Base-by-base conservation (phyloP, 2,113 vertebrate genomes). In the Hippolais icterina region DNA sequence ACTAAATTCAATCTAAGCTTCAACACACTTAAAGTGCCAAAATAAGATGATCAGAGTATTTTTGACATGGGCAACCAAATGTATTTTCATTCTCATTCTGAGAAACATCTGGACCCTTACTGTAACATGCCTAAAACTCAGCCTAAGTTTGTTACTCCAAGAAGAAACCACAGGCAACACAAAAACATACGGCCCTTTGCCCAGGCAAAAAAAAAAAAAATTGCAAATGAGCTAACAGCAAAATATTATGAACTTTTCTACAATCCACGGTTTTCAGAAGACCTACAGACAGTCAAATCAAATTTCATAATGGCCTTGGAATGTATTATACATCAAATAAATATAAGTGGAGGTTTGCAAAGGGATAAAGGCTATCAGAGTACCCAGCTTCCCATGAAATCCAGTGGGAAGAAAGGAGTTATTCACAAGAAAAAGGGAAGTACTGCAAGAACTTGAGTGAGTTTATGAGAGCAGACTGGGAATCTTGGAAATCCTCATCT, bases 161-260 rank as follows among this genome's bases (percentile, higher is more conserved):
- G 74, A 21, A 35, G 71, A 95, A 94, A 89, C 68, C 54, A 91
- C 83, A 77, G 11, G n/a, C 66, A 86, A 80, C 80, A 57, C 15
- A 83, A 83, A 56, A 86, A 25, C 19, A 42, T 3, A n/a, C 8
- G 5, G 18, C 29, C 46, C 29, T 66, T 50, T 24, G 29, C 29
- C 64, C 27, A 74, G 52, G 25, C 31, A 69, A 84, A 80, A 81
- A 50, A 39, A 39, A 39, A 39, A 39, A 65, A 69, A 63, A 33
- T 2, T 35, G 13, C 11, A 60, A 66, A 22, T 18, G 21, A 66
- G 23, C 52, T 42, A 56, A 44, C 11, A 83, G 37, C 27, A 50
- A 90, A 83, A 41, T 31, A 70, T 41, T 57, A 54, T 12, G 37
- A 61, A 63, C 5, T 81, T 83, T 77, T 47, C 57, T 89, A 49